A percentile compares a stretch with the other conserved stretches of the same genome.
Conservation (phyloP, 2,888 invertebrate species). For the Noctua janthina region DNA sequence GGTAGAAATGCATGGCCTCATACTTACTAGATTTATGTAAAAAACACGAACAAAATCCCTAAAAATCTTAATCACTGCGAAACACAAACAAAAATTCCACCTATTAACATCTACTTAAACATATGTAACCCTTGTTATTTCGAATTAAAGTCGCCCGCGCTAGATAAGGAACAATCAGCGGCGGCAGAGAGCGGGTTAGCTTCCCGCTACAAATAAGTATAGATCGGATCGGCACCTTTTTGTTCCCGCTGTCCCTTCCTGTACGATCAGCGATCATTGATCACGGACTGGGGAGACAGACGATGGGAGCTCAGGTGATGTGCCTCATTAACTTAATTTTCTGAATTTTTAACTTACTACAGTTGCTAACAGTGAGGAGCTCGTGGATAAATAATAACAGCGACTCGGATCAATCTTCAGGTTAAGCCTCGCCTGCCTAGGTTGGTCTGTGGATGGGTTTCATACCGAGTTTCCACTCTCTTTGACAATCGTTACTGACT, state of each 20-base stretch:
- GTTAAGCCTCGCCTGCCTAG: neutral
- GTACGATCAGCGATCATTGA: constrained; percentile 76
- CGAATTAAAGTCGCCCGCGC: constrained; percentile 58
- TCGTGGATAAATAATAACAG: neutral
- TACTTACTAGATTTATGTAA: neutral
- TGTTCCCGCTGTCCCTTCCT: constrained; percentile 74
- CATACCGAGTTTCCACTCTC: no score
- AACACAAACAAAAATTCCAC: neutral
- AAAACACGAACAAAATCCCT: neutral
- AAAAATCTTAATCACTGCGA: neutral
- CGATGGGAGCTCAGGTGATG: constrained; percentile 49
- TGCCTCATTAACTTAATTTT: constrained; percentile 47
- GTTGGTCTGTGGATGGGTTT: no score
- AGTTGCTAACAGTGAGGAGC: neutral
- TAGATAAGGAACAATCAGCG: constrained; percentile 65
- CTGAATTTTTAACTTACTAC: neutral
- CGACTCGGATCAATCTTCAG: neutral
- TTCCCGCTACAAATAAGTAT: constrained; percentile 68
- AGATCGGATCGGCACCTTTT: constrained; percentile 76
- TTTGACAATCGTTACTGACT: no score
- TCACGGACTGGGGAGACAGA: constrained; percentile 57
- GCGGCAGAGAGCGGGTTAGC: constrained; percentile 55
- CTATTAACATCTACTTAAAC: constrained; percentile 46
- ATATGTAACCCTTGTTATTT: constrained; percentile 59
- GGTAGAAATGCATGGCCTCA: neutral